A percentile compares a stretch with the other conserved stretches of the same genome.
These are phyloP conservation scores for Sipha maydis DNA, from an alignment of 2,888 invertebrate genomes.

Conservation along the genomic window DNA sequence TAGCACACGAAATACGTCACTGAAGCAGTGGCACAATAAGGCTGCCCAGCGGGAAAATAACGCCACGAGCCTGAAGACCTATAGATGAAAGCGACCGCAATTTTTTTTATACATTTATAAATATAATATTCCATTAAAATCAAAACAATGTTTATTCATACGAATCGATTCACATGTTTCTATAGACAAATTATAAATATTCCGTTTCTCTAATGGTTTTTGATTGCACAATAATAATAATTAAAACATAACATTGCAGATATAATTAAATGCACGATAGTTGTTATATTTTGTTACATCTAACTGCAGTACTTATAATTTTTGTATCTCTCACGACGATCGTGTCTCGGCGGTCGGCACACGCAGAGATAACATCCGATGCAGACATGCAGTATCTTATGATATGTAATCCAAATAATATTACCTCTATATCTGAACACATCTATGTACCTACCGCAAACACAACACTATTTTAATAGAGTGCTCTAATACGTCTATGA, in stretches of 20 bases:
- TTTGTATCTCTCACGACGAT: conserved; percentile 38
- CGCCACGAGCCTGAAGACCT: conserved; percentile 8
- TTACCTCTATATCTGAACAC: conserved; percentile 21
- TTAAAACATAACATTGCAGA: background rate
- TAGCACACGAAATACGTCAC: background rate
- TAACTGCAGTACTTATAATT: background rate
- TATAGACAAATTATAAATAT: background rate
- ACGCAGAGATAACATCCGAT: conserved; percentile 22
- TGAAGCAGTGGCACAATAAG: background rate
- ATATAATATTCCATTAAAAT: background rate
- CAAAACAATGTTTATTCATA: background rate
- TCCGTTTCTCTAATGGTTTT: background rate
- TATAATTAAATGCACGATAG: too few relatives aligned
- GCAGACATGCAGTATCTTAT: background rate
- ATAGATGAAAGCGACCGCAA: conserved; percentile 1
- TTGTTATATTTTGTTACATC: background rate
- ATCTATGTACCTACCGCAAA: background rate
- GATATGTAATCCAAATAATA: conserved; percentile 7
- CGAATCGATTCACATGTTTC: background rate
- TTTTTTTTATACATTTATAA: conserved; percentile 3
- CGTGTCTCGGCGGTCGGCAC: conserved; percentile 38
- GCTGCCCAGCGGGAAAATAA: background rate
- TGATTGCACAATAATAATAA: background rate
- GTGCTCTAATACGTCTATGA: conserved; percentile 20
- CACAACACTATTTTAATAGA: conserved; percentile 21